These are phyloP conservation scores for Siphamia tubifer DNA, from an alignment of 2,113 vertebrate genomes.

Conservation along the genomic window DNA sequence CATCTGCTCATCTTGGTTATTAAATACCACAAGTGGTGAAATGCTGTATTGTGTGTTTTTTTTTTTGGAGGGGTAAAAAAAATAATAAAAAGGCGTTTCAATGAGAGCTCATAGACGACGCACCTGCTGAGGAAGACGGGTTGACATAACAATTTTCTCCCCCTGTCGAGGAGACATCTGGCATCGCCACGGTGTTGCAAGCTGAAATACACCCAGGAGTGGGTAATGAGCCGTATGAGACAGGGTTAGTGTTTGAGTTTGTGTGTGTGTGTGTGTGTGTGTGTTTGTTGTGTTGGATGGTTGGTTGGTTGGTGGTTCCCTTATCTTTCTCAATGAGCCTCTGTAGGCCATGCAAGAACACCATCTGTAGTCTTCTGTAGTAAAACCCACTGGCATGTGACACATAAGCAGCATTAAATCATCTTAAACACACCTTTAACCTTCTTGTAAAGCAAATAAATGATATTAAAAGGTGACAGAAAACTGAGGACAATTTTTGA, in stretches of 20 bases:
- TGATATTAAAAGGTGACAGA: neutral
- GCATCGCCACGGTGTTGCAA: slow-evolving; percentile 38
- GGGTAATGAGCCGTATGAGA: slow-evolving; percentile 67
- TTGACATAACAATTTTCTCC: slow-evolving; percentile 62
- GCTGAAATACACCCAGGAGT: slow-evolving; percentile 54
- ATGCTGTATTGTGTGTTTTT: slow-evolving; percentile 41
- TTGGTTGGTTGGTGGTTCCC: slow-evolving; percentile 3
- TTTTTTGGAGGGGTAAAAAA: too few species aligned
- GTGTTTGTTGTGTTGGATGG: slow-evolving; percentile 9
- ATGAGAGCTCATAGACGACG: slow-evolving; percentile 30
- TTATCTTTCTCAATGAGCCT: slow-evolving; percentile 32
- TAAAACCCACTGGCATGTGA: slow-evolving; percentile 51
- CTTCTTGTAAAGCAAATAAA: slow-evolving; percentile 2
- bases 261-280: slow-evolving; percentile 20
- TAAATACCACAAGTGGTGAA: neutral
- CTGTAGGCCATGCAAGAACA: slow-evolving; percentile 37
- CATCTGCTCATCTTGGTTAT: slow-evolving; percentile 14
- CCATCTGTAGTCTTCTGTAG: slow-evolving; percentile 70
- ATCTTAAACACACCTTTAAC: slow-evolving; percentile 54
- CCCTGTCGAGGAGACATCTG: slow-evolving; percentile 67
- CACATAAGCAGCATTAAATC: slow-evolving; percentile 53
- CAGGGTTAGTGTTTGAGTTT: slow-evolving; percentile 25
- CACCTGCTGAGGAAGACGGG: slow-evolving; percentile 58
- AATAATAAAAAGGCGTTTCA: slow-evolving; percentile 29
- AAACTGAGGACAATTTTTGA: neutral